Base-by-base conservation (phyloP, 30 jellyfish, hydroid and myxozoan genomes). In the Nemopilema nomurai region DNA sequence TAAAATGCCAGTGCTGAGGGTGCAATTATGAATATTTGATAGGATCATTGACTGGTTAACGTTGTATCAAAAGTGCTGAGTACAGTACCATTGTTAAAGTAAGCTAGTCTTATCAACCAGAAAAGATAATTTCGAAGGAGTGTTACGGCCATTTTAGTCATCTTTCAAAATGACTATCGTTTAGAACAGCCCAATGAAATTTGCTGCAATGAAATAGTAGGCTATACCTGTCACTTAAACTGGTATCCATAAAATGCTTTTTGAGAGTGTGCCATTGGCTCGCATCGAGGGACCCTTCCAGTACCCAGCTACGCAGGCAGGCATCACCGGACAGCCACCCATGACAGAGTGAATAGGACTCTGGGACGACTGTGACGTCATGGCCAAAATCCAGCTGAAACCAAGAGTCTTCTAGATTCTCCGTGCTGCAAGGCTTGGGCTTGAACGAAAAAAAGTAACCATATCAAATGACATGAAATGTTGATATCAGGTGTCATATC, bases 401-500 rank as follows among this genome's bases (percentile, higher is more conserved):
- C 97, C 97, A 90, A 20, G 97, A 90, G 49, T 73, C 77, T 67
- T 90, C 97, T 8, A 76, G 33, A 67, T 90, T 86, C 62, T 81
- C 87, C 22, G 97, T 90, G 75, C 97, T 90, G 86, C 97, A 90
- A 0, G 89, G 88, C 77, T 62, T 24, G 8, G 94, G 92, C 97
- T 90, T 62, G 4, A 70, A 70, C 0, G 16, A 49, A 77, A 50
- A 9, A 16, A 53, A 49, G 22, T 21, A 20, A 13, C 1, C 0
- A 16, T 17, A 13, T 21, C 1, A 29, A 1, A 66, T 4, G 71
- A 62, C 0, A 66, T 13, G 31, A 66, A 16, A 18, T 22, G 16
- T 17, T 66, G 0, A 16, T 66, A 22, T 4, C 29, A 1, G 21
- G 21, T 21, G 28, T 65, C 21, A 0, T 41, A 41, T 13, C 9